Base-by-base conservation (phyloP, 2,797 vertebrate species). In the Spheniscus humboldti region DNA sequence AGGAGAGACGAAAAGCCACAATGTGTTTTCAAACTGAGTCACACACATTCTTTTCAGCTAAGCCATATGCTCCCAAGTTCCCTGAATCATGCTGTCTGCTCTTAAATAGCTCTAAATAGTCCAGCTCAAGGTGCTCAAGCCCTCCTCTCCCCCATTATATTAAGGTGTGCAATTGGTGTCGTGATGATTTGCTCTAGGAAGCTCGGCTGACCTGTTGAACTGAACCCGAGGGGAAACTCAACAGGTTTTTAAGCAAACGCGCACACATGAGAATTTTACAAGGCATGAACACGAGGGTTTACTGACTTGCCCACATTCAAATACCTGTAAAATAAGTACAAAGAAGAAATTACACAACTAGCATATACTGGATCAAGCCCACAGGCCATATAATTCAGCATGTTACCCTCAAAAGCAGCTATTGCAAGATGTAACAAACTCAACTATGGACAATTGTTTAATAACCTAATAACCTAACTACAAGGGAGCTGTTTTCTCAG, bases 41-140 rank as follows among this genome's bases (percentile, higher is more conserved):
- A 97, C 8, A 3, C 60, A 87, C 71, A 93, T 95, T 92, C 91
- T 95, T 95, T 95, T 78, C 86, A 94, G 78, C 64, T 84, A 93
- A 96, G 56, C 48, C n/a, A 33, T 37, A 92, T 64, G 69, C 71
- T 95, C 88, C 22, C 48, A 92, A 78, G 62, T 75, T 86, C 88
- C 88, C 81, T 90, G 88, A 96, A 88, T 92, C 84, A 85, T 25
- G 43, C 43, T 80, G 48, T 52, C 81, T 64, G 25, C 77, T 67
- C 47, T 87, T 82, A n/a, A 48, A 30, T n/a, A 81, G 45, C 68
- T 81, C 92, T 86, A 53, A 81, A 73, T 5, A 69, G 67, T 31
- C 20, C 68, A 84, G 85, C 48, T 78, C 47, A 84, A 91, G 79
- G 55, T 71, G 56, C 50, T 76, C 6, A 3, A 86, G 73, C 28